Conservation (phyloP, 1,140 invertebrate genomes). For the Fopius arisanus region DNA sequence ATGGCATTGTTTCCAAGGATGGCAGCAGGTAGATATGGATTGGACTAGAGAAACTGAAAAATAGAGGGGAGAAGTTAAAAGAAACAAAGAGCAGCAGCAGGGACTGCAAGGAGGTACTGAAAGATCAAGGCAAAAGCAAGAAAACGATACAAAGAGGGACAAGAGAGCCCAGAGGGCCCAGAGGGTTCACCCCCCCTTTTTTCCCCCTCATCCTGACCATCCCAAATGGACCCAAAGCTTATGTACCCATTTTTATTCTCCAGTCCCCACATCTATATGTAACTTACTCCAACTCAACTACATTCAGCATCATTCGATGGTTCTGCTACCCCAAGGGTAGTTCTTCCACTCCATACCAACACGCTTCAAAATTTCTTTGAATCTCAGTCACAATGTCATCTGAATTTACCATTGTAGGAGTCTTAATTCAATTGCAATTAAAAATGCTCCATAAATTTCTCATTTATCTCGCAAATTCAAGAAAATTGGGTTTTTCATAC, state of each 20-base stretch:
- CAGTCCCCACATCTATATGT: background rate
- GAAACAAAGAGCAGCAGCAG: background rate
- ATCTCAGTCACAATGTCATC: too few species aligned
- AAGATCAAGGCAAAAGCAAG: conserved; percentile 19
- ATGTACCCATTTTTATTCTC: conserved; percentile 20
- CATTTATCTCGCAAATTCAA: too few species aligned
- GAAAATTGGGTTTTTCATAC: too few species aligned
- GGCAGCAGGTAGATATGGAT: conserved; percentile 14
- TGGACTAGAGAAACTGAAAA: conserved; percentile 10
- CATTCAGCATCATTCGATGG: background rate
- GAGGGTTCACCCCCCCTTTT: background rate
- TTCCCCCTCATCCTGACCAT: background rate
- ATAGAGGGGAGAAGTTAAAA: background rate
- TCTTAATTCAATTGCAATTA: too few species aligned
- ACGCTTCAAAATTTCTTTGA: too few species aligned
- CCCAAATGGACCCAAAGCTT: conserved; percentile 28
- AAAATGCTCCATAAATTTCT: too few species aligned
- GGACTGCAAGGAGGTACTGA: conserved; percentile 12
- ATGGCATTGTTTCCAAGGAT: conserved; percentile 6
- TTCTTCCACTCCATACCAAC: background rate
- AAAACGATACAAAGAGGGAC: conserved; percentile 15
- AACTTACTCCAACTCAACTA: background rate
- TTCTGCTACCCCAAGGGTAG: background rate
- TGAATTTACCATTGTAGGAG: too few species aligned
- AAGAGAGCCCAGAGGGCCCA: conserved; percentile 1